Percentiles rank a stretch among this genome's conserved stretches.
These are phyloP conservation scores for Acleris laterana DNA, from an alignment of 2,888 invertebrate genomes.

Conservation along the genomic window DNA sequence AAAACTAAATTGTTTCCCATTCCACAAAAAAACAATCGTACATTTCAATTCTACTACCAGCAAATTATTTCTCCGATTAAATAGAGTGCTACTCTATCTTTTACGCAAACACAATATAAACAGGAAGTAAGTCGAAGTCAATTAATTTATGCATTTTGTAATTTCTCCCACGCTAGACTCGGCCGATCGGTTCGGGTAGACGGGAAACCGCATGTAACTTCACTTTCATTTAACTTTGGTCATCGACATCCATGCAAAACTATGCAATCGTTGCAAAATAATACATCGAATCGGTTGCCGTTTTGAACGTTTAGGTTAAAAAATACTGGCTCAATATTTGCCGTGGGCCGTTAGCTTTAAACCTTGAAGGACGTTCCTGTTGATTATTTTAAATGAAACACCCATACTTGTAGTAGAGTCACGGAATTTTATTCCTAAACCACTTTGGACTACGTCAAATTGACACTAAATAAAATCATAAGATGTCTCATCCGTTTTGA, in stretches of 20 bases:
- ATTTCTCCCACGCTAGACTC: constrained; percentile 59
- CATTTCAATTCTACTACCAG: not conserved
- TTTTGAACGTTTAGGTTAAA: no score
- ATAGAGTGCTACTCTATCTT: not conserved
- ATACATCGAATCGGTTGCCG: not conserved
- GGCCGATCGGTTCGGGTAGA: constrained; percentile 49
- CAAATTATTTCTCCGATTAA: not conserved
- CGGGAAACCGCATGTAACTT: constrained; percentile 64
- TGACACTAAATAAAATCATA: no score
- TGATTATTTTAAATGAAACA: no score
- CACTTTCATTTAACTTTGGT: constrained; percentile 72
- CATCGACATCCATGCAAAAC: constrained; percentile 51
- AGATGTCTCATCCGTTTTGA: no score
- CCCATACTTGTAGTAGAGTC: no score
- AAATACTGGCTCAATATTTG: no score
- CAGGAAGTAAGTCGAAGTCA: constrained; percentile 25
- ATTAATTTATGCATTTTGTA: constrained; percentile 38
- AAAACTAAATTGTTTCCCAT: not conserved
- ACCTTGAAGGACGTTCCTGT: no score
- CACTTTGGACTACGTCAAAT: no score
- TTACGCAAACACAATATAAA: constrained; percentile 20
- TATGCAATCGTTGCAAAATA: not conserved
- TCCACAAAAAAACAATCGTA: not conserved
- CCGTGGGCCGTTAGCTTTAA: no score
- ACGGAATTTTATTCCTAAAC: no score